Percentiles rank a stretch among this genome's conserved stretches.
These are phyloP conservation scores for Sebastiscus tertius DNA, from an alignment of 2,797 vertebrate genomes.

Conservation along the genomic window DNA sequence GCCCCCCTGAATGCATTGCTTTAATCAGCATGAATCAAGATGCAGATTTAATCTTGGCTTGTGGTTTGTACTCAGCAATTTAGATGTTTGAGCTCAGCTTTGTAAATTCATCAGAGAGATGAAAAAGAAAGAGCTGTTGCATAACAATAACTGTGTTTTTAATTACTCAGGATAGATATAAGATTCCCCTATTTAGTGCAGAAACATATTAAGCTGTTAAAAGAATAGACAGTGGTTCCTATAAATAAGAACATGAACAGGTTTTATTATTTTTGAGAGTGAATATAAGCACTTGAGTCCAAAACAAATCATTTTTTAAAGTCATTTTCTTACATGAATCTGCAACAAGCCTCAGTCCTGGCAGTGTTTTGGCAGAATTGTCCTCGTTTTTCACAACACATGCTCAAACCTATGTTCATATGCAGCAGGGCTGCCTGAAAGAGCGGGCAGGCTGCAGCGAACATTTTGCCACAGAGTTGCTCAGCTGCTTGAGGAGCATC, in stretches of 20 bases:
- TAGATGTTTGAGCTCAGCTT: slow-evolving; percentile 28
- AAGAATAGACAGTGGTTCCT: slow-evolving; percentile 37
- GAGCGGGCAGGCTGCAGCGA: slow-evolving; percentile 82
- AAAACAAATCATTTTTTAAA: slow-evolving; percentile 27
- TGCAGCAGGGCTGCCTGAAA: slow-evolving; percentile 79
- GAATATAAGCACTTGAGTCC: slow-evolving; percentile 33
- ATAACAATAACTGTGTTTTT: slow-evolving; percentile 10
- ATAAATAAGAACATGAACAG: slow-evolving; percentile 32
- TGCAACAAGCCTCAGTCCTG: slow-evolving; percentile 39
- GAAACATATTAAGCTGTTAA: neutral
- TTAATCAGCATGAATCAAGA: slow-evolving; percentile 64
- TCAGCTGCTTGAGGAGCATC: slow-evolving; percentile 90
- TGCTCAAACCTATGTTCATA: slow-evolving; percentile 75
- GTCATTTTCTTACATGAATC: slow-evolving; percentile 46
- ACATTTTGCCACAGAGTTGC: slow-evolving; percentile 85
- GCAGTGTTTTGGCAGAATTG: slow-evolving; percentile 21
- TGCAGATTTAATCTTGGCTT: slow-evolving; percentile 63
- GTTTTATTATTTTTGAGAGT: slow-evolving; percentile 49
- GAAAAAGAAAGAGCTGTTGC: slow-evolving; percentile 31
- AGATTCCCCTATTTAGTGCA: neutral
- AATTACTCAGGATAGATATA: slow-evolving; percentile 1
- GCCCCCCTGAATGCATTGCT: slow-evolving; percentile 47
- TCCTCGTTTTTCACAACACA: slow-evolving; percentile 68
- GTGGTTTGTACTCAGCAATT: slow-evolving; percentile 38
- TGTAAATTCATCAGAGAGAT: slow-evolving; percentile 15